phyloP scores from a whole-genome alignment of 2,888 invertebrate species.

The Belgica antarctica region DNA sequence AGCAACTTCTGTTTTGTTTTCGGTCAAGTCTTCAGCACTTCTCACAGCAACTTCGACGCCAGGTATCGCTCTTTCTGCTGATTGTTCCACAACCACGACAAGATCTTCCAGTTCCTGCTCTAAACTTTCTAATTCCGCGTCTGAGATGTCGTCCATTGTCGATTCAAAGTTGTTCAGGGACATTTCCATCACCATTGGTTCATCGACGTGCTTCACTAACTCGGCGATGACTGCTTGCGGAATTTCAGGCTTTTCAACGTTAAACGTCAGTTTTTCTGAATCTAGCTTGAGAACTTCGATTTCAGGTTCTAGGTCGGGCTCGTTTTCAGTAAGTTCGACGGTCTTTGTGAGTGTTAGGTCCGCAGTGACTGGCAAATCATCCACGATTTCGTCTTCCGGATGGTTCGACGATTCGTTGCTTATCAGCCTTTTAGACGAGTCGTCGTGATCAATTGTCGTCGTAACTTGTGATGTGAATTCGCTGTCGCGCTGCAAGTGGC shows the following conservation, averaged over 20 bases:
- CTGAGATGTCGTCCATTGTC: slow-evolving; percentile 56
- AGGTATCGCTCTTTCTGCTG: slow-evolving; percentile 49
- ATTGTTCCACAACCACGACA: slow-evolving; percentile 3
- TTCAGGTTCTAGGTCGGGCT: slow-evolving; percentile 20
- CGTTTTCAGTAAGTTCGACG: slow-evolving; percentile 25
- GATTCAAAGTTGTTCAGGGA: slow-evolving; percentile 51
- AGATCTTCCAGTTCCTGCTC: slow-evolving; percentile 52
- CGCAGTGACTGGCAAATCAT: slow-evolving; percentile 1
- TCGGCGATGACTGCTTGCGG: slow-evolving; percentile 1
- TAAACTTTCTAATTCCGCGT: slow-evolving; percentile 55
- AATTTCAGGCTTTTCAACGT: neutral
- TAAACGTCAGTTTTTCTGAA: neutral
- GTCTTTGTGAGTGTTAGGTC: slow-evolving; percentile 38
- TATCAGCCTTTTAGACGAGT: slow-evolving; percentile 24
- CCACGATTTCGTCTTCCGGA: neutral
- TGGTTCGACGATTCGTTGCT: slow-evolving; percentile 32
- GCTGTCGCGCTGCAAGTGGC: neutral
- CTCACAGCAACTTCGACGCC: neutral
- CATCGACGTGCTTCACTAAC: slow-evolving; percentile 26
- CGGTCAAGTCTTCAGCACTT: slow-evolving; percentile 49
- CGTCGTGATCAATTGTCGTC: neutral
- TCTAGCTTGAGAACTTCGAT: neutral
- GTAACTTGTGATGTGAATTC: neutral
- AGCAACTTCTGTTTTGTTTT: slow-evolving; percentile 52
- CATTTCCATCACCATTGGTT: slow-evolving; percentile 31